Conservation (phyloP, 2,113 vertebrate species). For the Caranx melampygus region DNA sequence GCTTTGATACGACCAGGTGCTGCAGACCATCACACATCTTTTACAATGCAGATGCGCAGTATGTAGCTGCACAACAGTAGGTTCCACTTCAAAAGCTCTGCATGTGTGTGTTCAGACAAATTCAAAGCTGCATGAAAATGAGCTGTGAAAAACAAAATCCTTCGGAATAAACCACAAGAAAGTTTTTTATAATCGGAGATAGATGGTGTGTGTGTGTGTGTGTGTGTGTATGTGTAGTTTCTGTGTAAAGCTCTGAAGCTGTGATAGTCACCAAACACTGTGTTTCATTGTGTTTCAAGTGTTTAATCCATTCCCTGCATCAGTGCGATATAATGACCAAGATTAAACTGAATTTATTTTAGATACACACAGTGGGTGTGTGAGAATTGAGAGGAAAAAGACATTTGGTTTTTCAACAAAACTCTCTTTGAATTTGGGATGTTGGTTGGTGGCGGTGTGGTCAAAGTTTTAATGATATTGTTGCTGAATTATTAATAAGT, state of each 20-base stretch:
- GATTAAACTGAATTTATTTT: too few relatives aligned
- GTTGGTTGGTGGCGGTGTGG: too few relatives aligned
- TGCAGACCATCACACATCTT: conserved; percentile 40
- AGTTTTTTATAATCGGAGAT: neutral
- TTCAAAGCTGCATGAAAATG: conserved; percentile 28
- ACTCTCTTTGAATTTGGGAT: too few relatives aligned
- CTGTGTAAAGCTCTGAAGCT: neutral
- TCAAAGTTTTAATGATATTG: too few relatives aligned
- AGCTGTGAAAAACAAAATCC: neutral
- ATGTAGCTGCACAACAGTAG: conserved; percentile 23
- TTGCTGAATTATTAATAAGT: too few relatives aligned
- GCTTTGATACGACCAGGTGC: conserved; percentile 56
- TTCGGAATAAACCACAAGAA: neutral
- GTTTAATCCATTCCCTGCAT: too few relatives aligned
- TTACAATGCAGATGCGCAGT: conserved; percentile 64
- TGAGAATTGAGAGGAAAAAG: too few relatives aligned
- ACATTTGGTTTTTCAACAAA: too few relatives aligned
- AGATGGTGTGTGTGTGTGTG: too few relatives aligned
- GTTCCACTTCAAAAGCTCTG: conserved; percentile 49
- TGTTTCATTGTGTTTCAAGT: too few relatives aligned
- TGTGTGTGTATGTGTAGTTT: neutral
- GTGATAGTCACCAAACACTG: neutral
- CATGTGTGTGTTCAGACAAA: conserved; percentile 40
- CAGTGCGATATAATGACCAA: too few relatives aligned
- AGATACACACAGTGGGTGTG: too few relatives aligned